A percentile compares a stretch with the other conserved stretches of the same genome.
These are phyloP conservation scores for Parnassius apollo DNA, from an alignment of 2,888 invertebrate species.

Conservation along the genomic window DNA sequence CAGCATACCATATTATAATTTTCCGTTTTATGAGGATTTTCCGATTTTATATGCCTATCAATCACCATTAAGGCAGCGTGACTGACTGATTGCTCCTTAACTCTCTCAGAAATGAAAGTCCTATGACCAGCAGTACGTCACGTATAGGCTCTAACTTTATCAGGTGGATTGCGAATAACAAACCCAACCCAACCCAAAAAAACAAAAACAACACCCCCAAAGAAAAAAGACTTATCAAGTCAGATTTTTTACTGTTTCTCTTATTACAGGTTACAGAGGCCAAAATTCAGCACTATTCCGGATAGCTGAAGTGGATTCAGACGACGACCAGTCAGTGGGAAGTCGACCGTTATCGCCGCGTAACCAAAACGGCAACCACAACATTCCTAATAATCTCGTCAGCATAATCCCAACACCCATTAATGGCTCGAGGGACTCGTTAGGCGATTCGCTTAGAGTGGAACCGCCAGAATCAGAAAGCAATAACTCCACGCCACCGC, in stretches of 20 bases:
- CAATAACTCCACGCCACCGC: slow-evolving; percentile 45
- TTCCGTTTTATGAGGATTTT: too few species aligned
- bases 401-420: slow-evolving; percentile 82
- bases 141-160: too few species aligned
- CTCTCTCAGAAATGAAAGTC: too few species aligned
- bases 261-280: slow-evolving; percentile 64
- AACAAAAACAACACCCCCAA: too few species aligned
- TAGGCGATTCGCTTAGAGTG: slow-evolving; percentile 59
- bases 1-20: too few species aligned
- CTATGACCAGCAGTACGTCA: too few species aligned
- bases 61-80: too few species aligned
- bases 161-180: too few species aligned
- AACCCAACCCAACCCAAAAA: too few species aligned
- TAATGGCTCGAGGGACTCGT: slow-evolving; percentile 77
- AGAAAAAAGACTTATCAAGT: too few species aligned
- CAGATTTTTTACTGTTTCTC: background rate
- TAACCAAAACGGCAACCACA: slow-evolving; percentile 46
- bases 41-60: too few species aligned
- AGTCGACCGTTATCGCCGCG: slow-evolving; percentile 67
- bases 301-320: slow-evolving; percentile 82
- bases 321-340: slow-evolving; percentile 79
- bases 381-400: slow-evolving; percentile 67
- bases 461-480: slow-evolving; percentile 52
- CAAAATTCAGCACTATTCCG: slow-evolving; percentile 70
- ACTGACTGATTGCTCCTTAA: too few species aligned